Conservation (phyloP, 2,888 invertebrate genomes). For the Temnothorax unifasciatus region DNA sequence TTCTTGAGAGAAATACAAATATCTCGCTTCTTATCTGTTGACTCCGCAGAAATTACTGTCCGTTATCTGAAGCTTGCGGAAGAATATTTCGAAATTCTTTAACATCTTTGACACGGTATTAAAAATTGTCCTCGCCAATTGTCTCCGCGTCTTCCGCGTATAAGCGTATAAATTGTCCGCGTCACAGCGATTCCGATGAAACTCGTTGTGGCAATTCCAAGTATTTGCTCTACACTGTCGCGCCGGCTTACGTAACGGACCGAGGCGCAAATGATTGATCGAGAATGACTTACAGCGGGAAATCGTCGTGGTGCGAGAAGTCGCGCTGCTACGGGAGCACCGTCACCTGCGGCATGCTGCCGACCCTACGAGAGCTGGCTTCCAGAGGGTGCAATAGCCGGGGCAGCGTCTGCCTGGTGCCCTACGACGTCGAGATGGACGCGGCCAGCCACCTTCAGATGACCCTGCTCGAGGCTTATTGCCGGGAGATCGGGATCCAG, state of each 20-base stretch:
- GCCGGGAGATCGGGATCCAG: slow-evolving; percentile 92
- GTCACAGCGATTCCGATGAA: neutral
- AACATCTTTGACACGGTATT: neutral
- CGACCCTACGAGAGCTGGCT: slow-evolving; percentile 89
- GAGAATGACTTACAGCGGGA: slow-evolving; percentile 73
- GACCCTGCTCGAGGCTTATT: slow-evolving; percentile 92
- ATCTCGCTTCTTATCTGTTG: neutral
- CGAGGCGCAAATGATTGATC: slow-evolving; percentile 22
- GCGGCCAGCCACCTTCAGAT: slow-evolving; percentile 93
- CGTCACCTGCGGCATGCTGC: slow-evolving; percentile 89
- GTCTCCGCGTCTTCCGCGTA: neutral
- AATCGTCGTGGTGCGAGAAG: slow-evolving; percentile 69
- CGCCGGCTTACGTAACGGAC: slow-evolving; percentile 5
- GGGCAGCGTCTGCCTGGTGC: slow-evolving; percentile 88
- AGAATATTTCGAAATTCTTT: neutral
- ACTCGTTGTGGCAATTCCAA: slow-evolving; percentile 18
- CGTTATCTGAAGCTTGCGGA: neutral
- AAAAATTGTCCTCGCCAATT: neutral
- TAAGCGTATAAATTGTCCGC: neutral
- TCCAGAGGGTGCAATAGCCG: slow-evolving; percentile 88
- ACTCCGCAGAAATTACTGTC: neutral
- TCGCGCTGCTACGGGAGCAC: slow-evolving; percentile 64
- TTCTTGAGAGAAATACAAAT: neutral
- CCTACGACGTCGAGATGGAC: slow-evolving; percentile 89
- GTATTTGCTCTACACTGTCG: slow-evolving; percentile 16